phyloP scores from a whole-genome alignment of 1,140 invertebrate genomes.

The Drosophila fuyamai region DNA sequence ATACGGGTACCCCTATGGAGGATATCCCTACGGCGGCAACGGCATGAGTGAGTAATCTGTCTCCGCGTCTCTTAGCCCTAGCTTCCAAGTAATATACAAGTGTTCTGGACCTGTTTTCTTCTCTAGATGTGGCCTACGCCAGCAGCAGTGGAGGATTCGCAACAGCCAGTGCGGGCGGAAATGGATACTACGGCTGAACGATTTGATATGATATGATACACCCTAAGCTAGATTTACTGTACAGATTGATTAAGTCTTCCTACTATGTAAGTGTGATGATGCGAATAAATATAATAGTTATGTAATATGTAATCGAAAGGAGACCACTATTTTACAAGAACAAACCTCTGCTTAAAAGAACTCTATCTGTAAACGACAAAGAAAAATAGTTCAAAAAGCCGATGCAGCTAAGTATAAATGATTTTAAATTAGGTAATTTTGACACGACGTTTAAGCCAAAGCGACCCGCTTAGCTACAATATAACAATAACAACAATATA shows the following conservation, averaged over 20 bases:
- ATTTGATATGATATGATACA: not conserved
- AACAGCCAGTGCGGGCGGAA: constrained; percentile 61
- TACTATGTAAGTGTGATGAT: constrained; percentile 19
- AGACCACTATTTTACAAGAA: not conserved
- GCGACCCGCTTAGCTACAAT: no score
- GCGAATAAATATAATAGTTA: constrained; percentile 15
- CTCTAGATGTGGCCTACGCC: constrained; percentile 73
- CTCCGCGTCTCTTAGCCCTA: no score
- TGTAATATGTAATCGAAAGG: not conserved
- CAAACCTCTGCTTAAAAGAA: no score
- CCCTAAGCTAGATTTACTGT: constrained; percentile 37
- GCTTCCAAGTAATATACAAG: constrained; percentile 46
- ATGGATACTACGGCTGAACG: constrained; percentile 62
- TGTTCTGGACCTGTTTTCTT: constrained; percentile 79
- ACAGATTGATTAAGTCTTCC: constrained; percentile 45
- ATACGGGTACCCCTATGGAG: constrained; percentile 59
- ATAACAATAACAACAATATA: no score
- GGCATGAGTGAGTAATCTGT: constrained; percentile 68
- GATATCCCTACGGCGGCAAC: constrained; percentile 67
- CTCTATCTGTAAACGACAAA: no score
- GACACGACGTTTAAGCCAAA: no score
- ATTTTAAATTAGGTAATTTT: no score
- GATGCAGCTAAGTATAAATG: no score
- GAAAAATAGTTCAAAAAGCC: no score
- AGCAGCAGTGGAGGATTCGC: constrained; percentile 76